These are phyloP conservation scores for Plecotus auritus DNA, from an alignment of 2,113 vertebrate species.

Conservation along the genomic window DNA sequence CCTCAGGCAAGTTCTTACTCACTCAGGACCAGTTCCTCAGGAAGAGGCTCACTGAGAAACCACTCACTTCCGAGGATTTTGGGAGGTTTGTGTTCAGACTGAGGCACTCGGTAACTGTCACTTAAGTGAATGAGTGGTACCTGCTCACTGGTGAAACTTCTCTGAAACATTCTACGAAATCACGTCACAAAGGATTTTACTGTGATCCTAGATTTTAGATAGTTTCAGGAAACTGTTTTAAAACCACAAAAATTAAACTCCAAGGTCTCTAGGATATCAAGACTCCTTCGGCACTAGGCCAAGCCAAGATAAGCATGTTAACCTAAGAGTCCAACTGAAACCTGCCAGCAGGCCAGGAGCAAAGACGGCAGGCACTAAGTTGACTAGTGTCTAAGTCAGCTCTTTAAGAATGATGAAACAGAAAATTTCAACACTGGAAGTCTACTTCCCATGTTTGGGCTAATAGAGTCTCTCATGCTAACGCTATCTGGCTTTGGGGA, in stretches of 20 bases:
- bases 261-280: not conserved
- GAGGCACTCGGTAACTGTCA: not conserved
- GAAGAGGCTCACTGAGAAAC: not conserved
- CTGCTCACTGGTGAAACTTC: not conserved
- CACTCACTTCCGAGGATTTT: not conserved
- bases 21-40: not conserved
- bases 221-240: not conserved
- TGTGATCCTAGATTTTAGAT: not conserved
- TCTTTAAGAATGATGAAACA: not conserved
- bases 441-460: not conserved
- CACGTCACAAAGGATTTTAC: not conserved
- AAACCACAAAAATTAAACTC: not conserved
- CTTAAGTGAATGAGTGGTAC: not conserved
- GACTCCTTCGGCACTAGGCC: not conserved
- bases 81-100: not conserved
- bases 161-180: not conserved
- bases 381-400: not conserved
- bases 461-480: not conserved
- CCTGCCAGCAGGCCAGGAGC: constrained; percentile 26
- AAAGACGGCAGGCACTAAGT: not conserved
- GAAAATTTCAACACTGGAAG: not conserved
- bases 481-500: not conserved
- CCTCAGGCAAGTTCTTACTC: not conserved
- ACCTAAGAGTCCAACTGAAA: not conserved
- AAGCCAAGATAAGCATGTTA: not conserved